Base-by-base conservation (phyloP, 2,113 vertebrate genomes). In the Ivindomyrus marchei region DNA sequence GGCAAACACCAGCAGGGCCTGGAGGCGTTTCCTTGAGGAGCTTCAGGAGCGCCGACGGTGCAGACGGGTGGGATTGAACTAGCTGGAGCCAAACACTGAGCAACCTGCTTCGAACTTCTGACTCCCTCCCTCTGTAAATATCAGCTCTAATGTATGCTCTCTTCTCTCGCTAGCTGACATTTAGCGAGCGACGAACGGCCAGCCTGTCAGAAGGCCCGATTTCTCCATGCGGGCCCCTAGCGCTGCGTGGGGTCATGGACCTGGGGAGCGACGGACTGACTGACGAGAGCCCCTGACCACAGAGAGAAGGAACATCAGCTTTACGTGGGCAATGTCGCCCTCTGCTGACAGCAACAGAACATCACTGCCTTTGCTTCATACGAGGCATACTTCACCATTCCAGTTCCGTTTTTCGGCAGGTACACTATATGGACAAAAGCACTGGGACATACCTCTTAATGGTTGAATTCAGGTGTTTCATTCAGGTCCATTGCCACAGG, bases 251-350 rank as follows among this genome's bases (percentile, higher is more conserved):
- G 45, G 39, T n/a, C 17, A 1, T n/a, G 42, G 15, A 47, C 24
- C 21, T 21, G 10, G 10, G 21, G 15, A 24, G 17, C 3, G 21
- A 46, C 17, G 4, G 45, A 11, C 3, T 11, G 45, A 21, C 39
- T 77, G 74, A 42, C 4, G 0, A 85, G 83, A 24, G 21, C 83
- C 83, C 36, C 4, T 21, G 45, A 46, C 17, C 21, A 24, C 17
- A 47, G 21, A 66, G 42, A 24, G 58, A 42, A 77, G 66, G 45
- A 89, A 13, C 27, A n/a, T 80, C 3, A 31, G n/a, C 46, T 77
- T 89, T 89, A 49, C 52, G 70, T 36, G 47, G 70, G 39, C 36
- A 31, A 80, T 80, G n/a, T 83, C 70, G 88, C 66, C 88, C 88
- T 77, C 88, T 89, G 31, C 70, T 89, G 88, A 21, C 88, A 39